Evolutionary conservation across 2,888 invertebrate genomes (phyloP).

Genomic region (Pammene aurita): DNA sequence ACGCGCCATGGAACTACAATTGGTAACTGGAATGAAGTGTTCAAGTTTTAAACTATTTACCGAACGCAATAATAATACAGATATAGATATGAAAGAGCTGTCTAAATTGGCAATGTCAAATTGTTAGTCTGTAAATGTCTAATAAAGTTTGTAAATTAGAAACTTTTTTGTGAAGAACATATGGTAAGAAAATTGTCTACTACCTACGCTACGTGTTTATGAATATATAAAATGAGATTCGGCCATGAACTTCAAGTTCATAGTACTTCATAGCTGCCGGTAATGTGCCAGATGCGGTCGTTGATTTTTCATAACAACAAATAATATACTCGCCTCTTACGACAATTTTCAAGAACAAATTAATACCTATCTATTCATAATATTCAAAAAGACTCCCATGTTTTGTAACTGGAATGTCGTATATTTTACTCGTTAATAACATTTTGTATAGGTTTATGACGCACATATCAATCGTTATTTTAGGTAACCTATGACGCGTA

Average conservation of each 20-base stretch:
- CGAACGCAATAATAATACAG: too few species aligned
- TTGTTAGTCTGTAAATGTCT: too few species aligned
- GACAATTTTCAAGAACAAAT: neutral
- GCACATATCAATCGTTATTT: neutral
- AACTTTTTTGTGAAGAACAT: too few species aligned
- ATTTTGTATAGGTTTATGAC: neutral
- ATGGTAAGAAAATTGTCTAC: too few species aligned
- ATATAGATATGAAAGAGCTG: too few species aligned
- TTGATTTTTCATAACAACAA: constrained; percentile 9
- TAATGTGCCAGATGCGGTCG: neutral
- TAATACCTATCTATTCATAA: neutral
- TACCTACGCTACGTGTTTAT: neutral
- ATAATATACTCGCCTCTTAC: neutral
- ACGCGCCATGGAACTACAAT: too few species aligned
- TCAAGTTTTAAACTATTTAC: too few species aligned
- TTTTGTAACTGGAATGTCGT: neutral
- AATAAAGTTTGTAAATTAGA: too few species aligned
- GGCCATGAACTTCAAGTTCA: neutral
- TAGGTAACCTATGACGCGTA: neutral
- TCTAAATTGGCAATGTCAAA: too few species aligned
- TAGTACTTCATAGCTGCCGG: neutral
- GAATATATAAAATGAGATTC: neutral
- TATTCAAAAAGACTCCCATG: neutral
- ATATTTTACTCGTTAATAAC: neutral
- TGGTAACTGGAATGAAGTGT: too few species aligned